Evolutionary conservation across 2,888 invertebrate species (phyloP), one percentile per base, ranked within the genome.

Genomic region (Sthenelais limicola): DNA sequence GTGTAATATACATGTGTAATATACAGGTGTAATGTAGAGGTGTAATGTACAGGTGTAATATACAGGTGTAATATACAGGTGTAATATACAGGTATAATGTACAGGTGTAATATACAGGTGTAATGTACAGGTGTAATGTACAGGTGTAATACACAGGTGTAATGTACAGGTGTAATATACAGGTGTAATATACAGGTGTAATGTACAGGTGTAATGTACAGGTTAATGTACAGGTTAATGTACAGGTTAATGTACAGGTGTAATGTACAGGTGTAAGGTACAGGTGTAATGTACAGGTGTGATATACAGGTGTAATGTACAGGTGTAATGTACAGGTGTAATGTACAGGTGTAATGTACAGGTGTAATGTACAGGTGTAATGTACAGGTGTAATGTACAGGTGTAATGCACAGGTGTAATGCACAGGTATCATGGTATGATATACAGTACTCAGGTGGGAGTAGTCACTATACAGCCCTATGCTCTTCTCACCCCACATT

Each of bases 11-110:
- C 43, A 43, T 43, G 43, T 43, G 43, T 43, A 18, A 43, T 43
- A 18, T 43, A 43, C 43, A 43, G 18, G 43, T 43, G 43, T 43
- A 18, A 18, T 12, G 43, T 43, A 43, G 12, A 43, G 43, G 43
- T 43, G 43, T 43, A 18, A 43, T 43, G 43, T 43, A 43, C 18
- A 43, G 43, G 43, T 43, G 43, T 43, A 18, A 43, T 43, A 18
- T 43, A 43, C 43, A 43, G 43, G 43, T 43, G 43, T 43, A 18
- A 43, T 43, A 43, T 43, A 43, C 18, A 43, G 43, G 43, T 43
- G 43, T 43, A 43, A 43, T 43, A 43, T 43, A 18, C 9, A 43
- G 43, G 43, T 43, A 18, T 43, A 18, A 43, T 43, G 43, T 43
- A 18, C 18, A 43, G 18, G 43, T 43, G 43, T 43, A 9, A 43